Base-by-base conservation (phyloP, 2,113 vertebrate genomes). In the Sinocyclocheilus anshuiensis region DNA sequence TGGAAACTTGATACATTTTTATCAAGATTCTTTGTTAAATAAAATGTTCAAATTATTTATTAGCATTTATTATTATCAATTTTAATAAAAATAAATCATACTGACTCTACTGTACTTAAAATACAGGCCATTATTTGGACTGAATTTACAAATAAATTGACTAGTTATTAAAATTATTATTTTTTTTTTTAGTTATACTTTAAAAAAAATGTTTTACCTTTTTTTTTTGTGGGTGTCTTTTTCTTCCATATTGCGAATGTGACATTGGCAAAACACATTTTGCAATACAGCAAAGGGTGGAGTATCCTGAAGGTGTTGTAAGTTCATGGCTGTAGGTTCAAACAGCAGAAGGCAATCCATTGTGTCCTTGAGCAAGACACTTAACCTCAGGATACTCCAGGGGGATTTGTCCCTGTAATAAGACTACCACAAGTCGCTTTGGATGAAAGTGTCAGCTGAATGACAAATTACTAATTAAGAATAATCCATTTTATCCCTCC, bases 401-500 rank as follows among this genome's bases (percentile, higher is more conserved):
- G 76, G 50, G 50, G 76, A 77, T 77, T 55, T 55, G 22, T 50
- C 50, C 24, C 76, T 26, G 24, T 77, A 77, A 77, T 77, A 77
- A 77, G 16, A 8, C 15, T 77, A 77, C 13, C 12, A 50, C 33
- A 50, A 48, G 24, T 22, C 67, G 63, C 63, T 82, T 53, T 69
- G 42, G 61, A 82, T 82, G 33, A 50, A 12, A 69, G 36, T 81
- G 79, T 67, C 39, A 29, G 22, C 59, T 48, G 24, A 81, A 50
- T 81, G 61, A 69, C 79, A 81, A 45, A 65, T 63, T 4, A 42
- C 59, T 24, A 65, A 63, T 81, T 8, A 45, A 65, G 57, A 45
- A 36, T 45, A 65, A 81, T 81, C 78, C 55, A 61, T 65, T 81
- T 63, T 65, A 81, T 15, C 59, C 10, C 39, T 67, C 61, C 79